A percentile compares a stretch with the other conserved stretches of the same genome.
Evolutionary conservation across 1,140 invertebrate genomes (phyloP).

Genomic region (Drosophila bipectinata): DNA sequence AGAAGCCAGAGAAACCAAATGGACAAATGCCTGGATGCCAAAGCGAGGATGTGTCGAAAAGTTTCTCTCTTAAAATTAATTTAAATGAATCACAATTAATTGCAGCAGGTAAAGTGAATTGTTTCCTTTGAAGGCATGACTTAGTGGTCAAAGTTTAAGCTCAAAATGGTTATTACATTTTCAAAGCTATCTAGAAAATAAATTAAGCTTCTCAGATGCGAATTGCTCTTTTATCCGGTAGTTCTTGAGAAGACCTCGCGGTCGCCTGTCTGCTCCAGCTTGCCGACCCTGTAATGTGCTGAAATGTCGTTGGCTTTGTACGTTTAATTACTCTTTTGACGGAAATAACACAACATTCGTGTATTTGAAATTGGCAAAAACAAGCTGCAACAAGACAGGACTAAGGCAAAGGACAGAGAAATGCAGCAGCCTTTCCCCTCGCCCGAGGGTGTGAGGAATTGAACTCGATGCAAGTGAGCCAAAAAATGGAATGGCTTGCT

Average conservation of each 20-base stretch:
- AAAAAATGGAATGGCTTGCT: slow-evolving; percentile 10
- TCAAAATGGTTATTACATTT: too few species aligned
- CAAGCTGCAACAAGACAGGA: slow-evolving; percentile 25
- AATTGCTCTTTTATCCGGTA: neutral
- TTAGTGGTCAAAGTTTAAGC: too few species aligned
- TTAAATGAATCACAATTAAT: neutral
- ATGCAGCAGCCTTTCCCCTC: neutral
- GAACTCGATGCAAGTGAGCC: slow-evolving; percentile 18
- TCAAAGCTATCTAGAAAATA: neutral
- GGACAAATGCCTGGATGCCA: slow-evolving; percentile 44
- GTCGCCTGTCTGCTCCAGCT: slow-evolving; percentile 16
- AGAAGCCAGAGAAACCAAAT: slow-evolving; percentile 58
- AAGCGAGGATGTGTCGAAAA: slow-evolving; percentile 12
- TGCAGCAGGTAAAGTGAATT: neutral
- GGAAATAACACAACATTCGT: slow-evolving; percentile 78
- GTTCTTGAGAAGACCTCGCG: slow-evolving; percentile 26
- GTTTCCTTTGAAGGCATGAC: too few species aligned
- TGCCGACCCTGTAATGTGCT: slow-evolving; percentile 37
- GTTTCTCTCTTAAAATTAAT: neutral
- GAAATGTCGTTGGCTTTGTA: slow-evolving; percentile 75
- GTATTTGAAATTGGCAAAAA: slow-evolving; percentile 57
- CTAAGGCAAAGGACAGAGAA: neutral
- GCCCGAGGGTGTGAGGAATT: slow-evolving; percentile 8
- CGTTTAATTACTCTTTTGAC: slow-evolving; percentile 81
- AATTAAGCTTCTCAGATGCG: neutral